Evolutionary conservation across 1,140 invertebrate species (phyloP).

Genomic region (Leptonema lineaticorne): DNA sequence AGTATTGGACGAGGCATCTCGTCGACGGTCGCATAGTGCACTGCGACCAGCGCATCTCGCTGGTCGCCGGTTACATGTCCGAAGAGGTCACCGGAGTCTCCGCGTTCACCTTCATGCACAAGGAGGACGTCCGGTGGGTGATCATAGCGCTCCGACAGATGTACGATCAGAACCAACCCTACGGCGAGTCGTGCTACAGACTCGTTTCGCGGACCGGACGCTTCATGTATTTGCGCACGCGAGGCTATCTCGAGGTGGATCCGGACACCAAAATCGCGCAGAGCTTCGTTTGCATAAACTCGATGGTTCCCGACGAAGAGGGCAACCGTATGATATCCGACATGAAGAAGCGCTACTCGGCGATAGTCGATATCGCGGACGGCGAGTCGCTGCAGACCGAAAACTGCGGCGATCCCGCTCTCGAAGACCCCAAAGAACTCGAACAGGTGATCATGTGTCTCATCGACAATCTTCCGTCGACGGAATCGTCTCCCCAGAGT

Average conservation of each 20-base stretch:
- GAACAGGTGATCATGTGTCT: slow-evolving; percentile 69
- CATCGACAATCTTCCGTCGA: slow-evolving; percentile 60
- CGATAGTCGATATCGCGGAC: slow-evolving; percentile 60
- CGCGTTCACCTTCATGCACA: slow-evolving; percentile 85
- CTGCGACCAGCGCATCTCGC: slow-evolving; percentile 84
- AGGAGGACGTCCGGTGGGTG: slow-evolving; percentile 82
- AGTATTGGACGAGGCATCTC: slow-evolving; percentile 83
- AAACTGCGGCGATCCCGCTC: slow-evolving; percentile 47
- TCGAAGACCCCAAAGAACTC: slow-evolving; percentile 67
- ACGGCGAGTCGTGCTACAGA: slow-evolving; percentile 80
- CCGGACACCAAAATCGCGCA: slow-evolving; percentile 71
- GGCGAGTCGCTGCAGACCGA: slow-evolving; percentile 40
- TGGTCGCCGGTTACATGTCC: slow-evolving; percentile 83
- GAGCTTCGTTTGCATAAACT: slow-evolving; percentile 86
- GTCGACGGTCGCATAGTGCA: slow-evolving; percentile 84
- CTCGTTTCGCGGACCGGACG: slow-evolving; percentile 75
- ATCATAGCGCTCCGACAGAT: slow-evolving; percentile 83
- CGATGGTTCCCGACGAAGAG: slow-evolving; percentile 71
- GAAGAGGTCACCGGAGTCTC: slow-evolving; percentile 80
- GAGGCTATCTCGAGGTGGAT: slow-evolving; percentile 80
- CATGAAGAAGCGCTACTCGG: slow-evolving; percentile 75
- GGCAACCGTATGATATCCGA: slow-evolving; percentile 68
- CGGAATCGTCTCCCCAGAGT: slow-evolving; percentile 33
- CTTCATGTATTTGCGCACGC: slow-evolving; percentile 79
- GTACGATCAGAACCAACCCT: slow-evolving; percentile 77